Evolutionary conservation across 1,140 invertebrate species (phyloP).

Genomic region (Leptopilina clavipes): DNA sequence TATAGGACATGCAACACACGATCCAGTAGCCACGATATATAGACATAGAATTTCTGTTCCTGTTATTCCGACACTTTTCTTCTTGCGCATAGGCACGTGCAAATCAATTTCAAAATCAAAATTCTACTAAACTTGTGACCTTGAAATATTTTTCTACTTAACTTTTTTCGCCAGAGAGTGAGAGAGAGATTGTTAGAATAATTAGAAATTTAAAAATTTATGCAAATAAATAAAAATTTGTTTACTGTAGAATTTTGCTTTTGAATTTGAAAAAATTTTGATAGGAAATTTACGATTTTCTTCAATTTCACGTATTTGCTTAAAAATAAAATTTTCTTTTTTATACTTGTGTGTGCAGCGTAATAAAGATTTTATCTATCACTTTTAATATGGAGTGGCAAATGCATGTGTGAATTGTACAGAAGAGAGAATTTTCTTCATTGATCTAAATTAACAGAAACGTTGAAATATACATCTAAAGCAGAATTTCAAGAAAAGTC

Average conservation of each 20-base stretch:
- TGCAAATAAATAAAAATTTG: neutral
- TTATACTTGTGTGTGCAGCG: too few species aligned
- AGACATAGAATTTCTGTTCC: conserved; percentile 15
- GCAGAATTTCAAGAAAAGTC: conserved; percentile 19
- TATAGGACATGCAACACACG: neutral
- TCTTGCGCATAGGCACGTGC: conserved; percentile 34
- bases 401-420: neutral
- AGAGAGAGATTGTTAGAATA: too few species aligned
- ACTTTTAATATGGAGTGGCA: neutral
- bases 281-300: neutral
- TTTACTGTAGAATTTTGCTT: too few species aligned
- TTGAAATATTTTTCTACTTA: neutral
- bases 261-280: too few species aligned
- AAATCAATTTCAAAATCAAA: conserved; percentile 11
- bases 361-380: neutral
- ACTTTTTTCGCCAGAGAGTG: too few species aligned
- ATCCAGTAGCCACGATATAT: conserved; percentile 33
- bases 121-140: neutral
- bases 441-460: conserved; percentile 13
- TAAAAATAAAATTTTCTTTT: neutral
- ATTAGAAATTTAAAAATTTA: too few species aligned
- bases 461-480: neutral
- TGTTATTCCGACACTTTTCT: conserved; percentile 24
- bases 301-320: neutral
- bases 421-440: conserved; percentile 26